phyloP scores from a whole-genome alignment of 2,888 invertebrate genomes.

The Pollenia angustigena region DNA sequence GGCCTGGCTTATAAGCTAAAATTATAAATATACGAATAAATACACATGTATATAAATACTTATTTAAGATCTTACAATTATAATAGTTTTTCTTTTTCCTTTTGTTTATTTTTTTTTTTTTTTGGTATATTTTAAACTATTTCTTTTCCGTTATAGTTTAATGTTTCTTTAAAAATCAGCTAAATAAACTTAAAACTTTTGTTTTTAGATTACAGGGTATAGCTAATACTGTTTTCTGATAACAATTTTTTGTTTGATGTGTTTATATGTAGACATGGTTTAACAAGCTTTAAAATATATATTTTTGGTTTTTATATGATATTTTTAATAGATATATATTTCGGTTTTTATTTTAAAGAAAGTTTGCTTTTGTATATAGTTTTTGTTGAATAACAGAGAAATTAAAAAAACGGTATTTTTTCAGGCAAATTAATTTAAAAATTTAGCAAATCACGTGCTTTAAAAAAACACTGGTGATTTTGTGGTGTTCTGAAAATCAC shows the following conservation, averaged over 20 bases:
- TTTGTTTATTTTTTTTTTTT: constrained; percentile 7
- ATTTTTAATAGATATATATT: not conserved
- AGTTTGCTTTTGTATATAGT: not conserved
- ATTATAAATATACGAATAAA: constrained; percentile 71
- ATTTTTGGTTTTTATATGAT: constrained; percentile 13
- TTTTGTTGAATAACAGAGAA: not conserved
- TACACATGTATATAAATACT: constrained; percentile 73
- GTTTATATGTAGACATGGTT: constrained; percentile 50
- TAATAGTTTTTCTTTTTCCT: constrained; percentile 39
- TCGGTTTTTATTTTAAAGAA: constrained; percentile 14
- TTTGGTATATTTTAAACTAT: not conserved
- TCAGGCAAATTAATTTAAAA: constrained; percentile 46
- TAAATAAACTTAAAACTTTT: constrained; percentile 58
- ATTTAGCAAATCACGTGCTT: not conserved
- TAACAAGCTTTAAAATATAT: constrained; percentile 64
- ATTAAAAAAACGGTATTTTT: not conserved
- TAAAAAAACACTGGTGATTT: too few relatives aligned
- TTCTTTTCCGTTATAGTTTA: not conserved
- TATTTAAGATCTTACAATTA: constrained; percentile 59
- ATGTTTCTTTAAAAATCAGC: constrained; percentile 54
- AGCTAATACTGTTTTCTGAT: constrained; percentile 44
- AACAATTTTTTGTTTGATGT: constrained; percentile 58
- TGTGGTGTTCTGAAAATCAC: too few relatives aligned
- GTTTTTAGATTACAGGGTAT: constrained; percentile 15
- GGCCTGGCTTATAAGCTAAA: constrained; percentile 71